Evolutionary conservation across 2,797 vertebrate genomes (phyloP).

Genomic region (Oreortyx pictus): DNA sequence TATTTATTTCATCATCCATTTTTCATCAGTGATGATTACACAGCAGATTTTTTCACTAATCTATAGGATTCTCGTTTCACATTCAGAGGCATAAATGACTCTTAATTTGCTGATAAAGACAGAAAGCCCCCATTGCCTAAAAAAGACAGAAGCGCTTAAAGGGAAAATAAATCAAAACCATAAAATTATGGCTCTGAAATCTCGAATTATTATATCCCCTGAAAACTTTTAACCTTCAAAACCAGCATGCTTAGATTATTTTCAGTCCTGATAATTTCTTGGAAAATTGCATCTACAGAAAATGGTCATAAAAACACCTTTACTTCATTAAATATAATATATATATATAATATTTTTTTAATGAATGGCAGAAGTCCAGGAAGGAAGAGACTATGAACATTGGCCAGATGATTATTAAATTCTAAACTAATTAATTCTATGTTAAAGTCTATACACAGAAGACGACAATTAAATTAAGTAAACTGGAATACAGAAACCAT

Average conservation of each 20-base stretch:
- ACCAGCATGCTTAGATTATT: not conserved
- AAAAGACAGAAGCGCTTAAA: constrained; percentile 5
- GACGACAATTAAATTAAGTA: not conserved
- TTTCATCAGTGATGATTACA: not conserved
- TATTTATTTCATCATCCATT: not conserved
- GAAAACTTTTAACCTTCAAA: constrained; percentile 43
- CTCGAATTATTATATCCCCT: constrained; percentile 24
- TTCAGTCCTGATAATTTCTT: not conserved
- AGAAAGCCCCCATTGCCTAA: not conserved
- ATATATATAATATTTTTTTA: too few relatives aligned
- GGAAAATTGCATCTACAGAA: not conserved
- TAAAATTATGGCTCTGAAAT: constrained; percentile 8
- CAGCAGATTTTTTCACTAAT: not conserved
- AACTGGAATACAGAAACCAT: not conserved
- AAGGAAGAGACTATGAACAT: not conserved
- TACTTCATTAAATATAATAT: not conserved
- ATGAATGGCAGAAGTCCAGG: not conserved
- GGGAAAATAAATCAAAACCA: constrained; percentile 34
- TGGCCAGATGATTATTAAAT: not conserved
- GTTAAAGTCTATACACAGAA: not conserved
- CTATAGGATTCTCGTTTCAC: not conserved
- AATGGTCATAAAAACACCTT: not conserved
- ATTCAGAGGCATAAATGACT: not conserved
- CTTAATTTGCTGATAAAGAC: not conserved
- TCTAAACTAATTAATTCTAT: not conserved